Evolutionary conservation across 2,888 invertebrate species (phyloP).

Genomic region (Vanessa cardui): DNA sequence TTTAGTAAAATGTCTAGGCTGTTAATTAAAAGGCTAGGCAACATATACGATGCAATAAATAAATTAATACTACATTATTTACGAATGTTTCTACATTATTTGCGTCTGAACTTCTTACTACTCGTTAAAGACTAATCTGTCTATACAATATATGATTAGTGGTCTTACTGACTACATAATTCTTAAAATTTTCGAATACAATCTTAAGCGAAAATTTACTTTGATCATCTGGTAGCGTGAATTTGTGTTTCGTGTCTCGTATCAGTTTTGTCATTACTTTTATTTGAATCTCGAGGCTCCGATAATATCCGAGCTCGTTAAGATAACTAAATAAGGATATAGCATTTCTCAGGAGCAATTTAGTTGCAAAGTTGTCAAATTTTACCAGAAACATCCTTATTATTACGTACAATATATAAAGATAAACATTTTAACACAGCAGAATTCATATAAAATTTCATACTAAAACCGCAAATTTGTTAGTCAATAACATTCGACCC

Average conservation of each 20-base stretch:
- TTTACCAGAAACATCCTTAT: neutral
- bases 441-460: neutral
- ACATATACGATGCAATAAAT: no score
- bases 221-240: conserved; percentile 5
- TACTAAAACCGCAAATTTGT: conserved; percentile 4
- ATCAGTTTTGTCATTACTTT: conserved; percentile 13
- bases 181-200: neutral
- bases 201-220: conserved; percentile 3
- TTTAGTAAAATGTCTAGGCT: no score
- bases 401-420: neutral
- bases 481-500: conserved; percentile 10
- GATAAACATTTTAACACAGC: neutral
- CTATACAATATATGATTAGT: no score
- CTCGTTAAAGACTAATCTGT: no score
- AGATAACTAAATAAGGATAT: conserved; percentile 6
- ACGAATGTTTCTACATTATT: no score
- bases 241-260: conserved; percentile 11
- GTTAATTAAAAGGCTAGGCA: no score
- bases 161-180: neutral
- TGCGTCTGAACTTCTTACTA: no score
- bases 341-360: neutral
- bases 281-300: conserved; percentile 9
- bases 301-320: conserved; percentile 2
- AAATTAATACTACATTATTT: no score
- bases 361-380: neutral